phyloP scores from a whole-genome alignment of 2,888 invertebrate genomes.

The Crematogaster levior region DNA sequence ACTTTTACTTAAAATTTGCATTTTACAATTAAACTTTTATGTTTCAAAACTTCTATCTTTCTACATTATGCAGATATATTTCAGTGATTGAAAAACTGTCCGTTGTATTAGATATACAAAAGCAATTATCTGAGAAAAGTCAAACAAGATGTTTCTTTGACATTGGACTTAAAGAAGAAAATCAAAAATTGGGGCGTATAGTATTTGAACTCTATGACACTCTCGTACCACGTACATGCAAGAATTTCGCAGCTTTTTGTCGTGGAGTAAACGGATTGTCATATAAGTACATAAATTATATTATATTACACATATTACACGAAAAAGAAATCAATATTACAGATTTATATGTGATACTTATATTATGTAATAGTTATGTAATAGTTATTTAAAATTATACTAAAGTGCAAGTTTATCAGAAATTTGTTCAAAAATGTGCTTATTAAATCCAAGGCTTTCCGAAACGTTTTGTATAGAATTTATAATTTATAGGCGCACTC shows the following conservation, averaged over 20 bases:
- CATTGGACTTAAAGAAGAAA: constrained; percentile 75
- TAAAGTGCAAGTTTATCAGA: neutral
- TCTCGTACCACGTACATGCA: constrained; percentile 82
- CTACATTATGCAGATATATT: constrained; percentile 11
- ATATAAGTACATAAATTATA: constrained; percentile 88
- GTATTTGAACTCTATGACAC: constrained; percentile 83
- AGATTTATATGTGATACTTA: neutral
- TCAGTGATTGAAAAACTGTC: constrained; percentile 5
- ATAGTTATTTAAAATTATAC: neutral
- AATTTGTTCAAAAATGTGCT: neutral
- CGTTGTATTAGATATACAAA: neutral
- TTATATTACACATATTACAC: constrained; percentile 91
- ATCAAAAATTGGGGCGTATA: constrained; percentile 80
- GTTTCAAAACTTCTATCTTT: too few relatives aligned
- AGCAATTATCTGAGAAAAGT: constrained; percentile 11
- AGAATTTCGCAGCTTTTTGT: constrained; percentile 83
- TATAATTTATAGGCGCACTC: constrained; percentile 74
- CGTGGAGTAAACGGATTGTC: constrained; percentile 80
- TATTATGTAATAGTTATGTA: too few relatives aligned
- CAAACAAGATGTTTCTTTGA: constrained; percentile 82
- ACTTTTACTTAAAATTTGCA: neutral
- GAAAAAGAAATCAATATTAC: constrained; percentile 87
- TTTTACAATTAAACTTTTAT: constrained; percentile 36
- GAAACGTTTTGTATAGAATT: neutral
- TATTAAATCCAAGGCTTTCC: neutral